These are phyloP conservation scores for Andrena flavipes DNA, from an alignment of 2,888 invertebrate genomes.

Conservation along the genomic window DNA sequence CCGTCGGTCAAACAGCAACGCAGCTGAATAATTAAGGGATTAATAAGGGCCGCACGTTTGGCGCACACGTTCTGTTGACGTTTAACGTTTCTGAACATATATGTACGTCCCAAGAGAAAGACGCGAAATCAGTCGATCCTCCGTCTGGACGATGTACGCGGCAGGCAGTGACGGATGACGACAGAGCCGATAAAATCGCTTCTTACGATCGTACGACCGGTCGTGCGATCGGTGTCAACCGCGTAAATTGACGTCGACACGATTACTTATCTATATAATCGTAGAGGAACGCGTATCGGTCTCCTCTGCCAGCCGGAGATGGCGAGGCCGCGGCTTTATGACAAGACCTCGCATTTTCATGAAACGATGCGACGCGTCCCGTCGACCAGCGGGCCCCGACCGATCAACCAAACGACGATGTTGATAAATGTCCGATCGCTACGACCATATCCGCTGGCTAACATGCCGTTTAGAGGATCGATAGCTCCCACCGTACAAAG, in stretches of 20 bases:
- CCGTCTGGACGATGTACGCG: slow-evolving; percentile 25
- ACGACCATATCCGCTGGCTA: slow-evolving; percentile 50
- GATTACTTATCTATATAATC: slow-evolving; percentile 57
- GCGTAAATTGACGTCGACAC: slow-evolving; percentile 65
- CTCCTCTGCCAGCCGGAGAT: slow-evolving; percentile 10
- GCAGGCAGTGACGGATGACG: slow-evolving; percentile 63
- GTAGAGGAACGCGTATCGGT: slow-evolving; percentile 20
- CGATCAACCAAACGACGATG: slow-evolving; percentile 16
- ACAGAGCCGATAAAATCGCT: slow-evolving; percentile 64
- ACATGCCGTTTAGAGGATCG: slow-evolving; percentile 51
- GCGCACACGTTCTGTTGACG: slow-evolving; percentile 35
- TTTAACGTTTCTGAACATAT: slow-evolving; percentile 37
- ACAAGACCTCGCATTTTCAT: slow-evolving; percentile 62
- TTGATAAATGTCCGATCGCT: slow-evolving; percentile 58
- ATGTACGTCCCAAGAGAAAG: slow-evolving; percentile 30
- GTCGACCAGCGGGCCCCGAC: slow-evolving; percentile 2
- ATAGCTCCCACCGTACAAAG: slow-evolving; percentile 33
- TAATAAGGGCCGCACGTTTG: slow-evolving; percentile 39
- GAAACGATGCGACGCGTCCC: slow-evolving; percentile 36
- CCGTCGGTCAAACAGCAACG: neutral
- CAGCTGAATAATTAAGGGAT: slow-evolving; percentile 2
- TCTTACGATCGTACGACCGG: slow-evolving; percentile 54
- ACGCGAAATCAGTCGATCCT: slow-evolving; percentile 28
- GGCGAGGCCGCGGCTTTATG: slow-evolving; percentile 39
- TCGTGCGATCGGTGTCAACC: slow-evolving; percentile 56